Percentiles rank a stretch among this genome's conserved stretches.
These are phyloP conservation scores for Melieria crassipennis DNA, from an alignment of 2,888 invertebrate species.

Conservation along the genomic window DNA sequence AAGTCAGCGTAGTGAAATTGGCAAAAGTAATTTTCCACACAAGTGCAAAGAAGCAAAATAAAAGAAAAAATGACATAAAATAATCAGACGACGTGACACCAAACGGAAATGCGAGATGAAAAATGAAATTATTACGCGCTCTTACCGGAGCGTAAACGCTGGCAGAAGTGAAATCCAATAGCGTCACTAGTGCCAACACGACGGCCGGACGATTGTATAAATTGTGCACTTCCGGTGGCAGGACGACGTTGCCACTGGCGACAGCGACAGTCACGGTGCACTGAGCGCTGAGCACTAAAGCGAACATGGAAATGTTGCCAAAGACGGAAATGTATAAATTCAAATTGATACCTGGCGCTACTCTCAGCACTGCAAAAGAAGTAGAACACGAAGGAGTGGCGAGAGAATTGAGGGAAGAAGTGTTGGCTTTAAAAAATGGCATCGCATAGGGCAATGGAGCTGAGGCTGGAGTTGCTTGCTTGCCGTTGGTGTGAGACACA, in stretches of 20 bases:
- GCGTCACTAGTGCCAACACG: not conserved
- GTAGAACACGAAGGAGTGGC: not conserved
- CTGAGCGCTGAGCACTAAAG: not conserved
- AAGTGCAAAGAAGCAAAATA: not conserved
- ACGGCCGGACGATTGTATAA: conserved; percentile 26
- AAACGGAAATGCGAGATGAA: conserved; percentile 20
- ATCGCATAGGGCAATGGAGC: not conserved
- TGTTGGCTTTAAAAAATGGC: not conserved
- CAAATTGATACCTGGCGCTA: conserved; percentile 39
- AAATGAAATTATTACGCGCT: conserved; percentile 36
- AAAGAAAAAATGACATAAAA: not conserved
- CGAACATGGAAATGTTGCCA: not conserved
- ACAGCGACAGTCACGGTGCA: not conserved
- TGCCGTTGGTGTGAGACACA: no score
- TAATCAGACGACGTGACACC: not conserved
- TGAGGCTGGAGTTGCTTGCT: no score
- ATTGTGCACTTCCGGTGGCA: conserved; percentile 34
- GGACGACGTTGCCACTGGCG: not conserved
- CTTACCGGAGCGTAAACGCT: conserved; percentile 23
- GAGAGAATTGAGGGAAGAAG: not conserved
- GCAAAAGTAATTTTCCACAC: conserved; percentile 3
- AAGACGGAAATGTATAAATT: conserved; percentile 28
- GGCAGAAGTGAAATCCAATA: conserved; percentile 27
- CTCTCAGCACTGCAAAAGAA: conserved; percentile 5
- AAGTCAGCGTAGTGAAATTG: not conserved